A percentile compares a stretch with the other conserved stretches of the same genome.
Evolutionary conservation across 1,140 invertebrate species (phyloP).

Genomic region (Sycophaga agraensis): DNA sequence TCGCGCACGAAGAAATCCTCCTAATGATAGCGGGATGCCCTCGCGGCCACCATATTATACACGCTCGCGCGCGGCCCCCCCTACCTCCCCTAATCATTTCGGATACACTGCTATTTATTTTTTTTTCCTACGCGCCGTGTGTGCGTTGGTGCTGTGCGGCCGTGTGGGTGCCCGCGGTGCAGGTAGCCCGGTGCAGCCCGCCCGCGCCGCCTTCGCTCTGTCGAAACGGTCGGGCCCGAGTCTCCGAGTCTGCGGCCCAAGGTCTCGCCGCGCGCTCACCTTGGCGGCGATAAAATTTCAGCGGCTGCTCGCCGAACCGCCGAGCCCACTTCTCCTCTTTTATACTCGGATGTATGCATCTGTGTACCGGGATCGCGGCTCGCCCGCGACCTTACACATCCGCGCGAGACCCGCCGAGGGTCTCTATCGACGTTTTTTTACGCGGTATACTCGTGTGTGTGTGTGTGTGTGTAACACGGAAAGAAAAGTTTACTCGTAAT

Average conservation of each 20-base stretch:
- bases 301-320: background rate
- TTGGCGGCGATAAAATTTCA: conserved; percentile 17
- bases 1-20: conserved; percentile 8
- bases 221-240: background rate
- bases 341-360: too few species aligned
- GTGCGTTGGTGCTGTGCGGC: too few species aligned
- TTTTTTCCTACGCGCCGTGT: too few species aligned
- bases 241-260: background rate
- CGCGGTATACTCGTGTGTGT: too few species aligned
- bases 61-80: background rate
- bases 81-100: conserved; percentile 12
- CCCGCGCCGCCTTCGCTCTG: background rate
- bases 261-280: too few species aligned
- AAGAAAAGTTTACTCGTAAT: too few species aligned
- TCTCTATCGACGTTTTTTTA: too few species aligned
- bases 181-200: conserved; percentile 1
- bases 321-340: too few species aligned
- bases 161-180: background rate
- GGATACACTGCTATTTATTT: conserved; percentile 1
- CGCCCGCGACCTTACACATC: too few species aligned
- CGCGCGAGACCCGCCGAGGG: too few species aligned
- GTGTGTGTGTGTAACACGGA: too few species aligned
- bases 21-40: conserved; percentile 17
- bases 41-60: conserved; percentile 1
- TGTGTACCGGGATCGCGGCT: too few species aligned